Evolutionary conservation across 2,888 invertebrate species (phyloP), one percentile per base, ranked within the genome.

Genomic region (Eurois occulta): DNA sequence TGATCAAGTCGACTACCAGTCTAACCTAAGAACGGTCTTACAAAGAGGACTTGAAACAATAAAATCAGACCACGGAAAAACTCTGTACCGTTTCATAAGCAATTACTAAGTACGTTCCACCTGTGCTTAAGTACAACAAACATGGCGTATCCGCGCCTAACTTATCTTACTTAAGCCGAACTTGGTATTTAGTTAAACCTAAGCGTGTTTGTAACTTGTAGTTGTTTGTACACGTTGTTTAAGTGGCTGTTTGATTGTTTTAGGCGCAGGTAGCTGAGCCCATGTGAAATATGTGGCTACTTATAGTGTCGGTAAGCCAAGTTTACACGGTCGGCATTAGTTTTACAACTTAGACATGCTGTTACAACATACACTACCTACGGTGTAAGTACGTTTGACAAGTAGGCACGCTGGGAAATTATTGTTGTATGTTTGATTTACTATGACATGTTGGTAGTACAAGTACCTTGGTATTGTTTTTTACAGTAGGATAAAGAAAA

Each of bases 131-230:
- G 66, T 71, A 78, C 75, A 80, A 77, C 86, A 83, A 79, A 88
- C 81, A 79, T 72, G 80, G 74, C 79, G 89, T 91, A 90, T 90
- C 86, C 89, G 82, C 88, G 88, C 87, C 87, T 87, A 94, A 95
- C 94, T 95, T 95, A 95, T 95, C 95, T 95, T 91, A 95, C 93
- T 94, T 95, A 95, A 95, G 95, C 95, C 93, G 87, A 92, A 94
- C 93, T 94, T 92, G 91, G 95, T 95, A 94, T 96, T 95, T 95
- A 95, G 95, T 95, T 95, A 96, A 95, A 94, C 92, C 95, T 93
- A 94, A 95, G 92, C 92, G 89, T 86, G 84, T 84, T 85, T 91
- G 91, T 91, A 92, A 92, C 88, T 92, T 93, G 91, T 90, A 89
- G 89, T 89, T 93, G 92, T 93, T 91, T 91, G 89, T 87, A 82